These are phyloP conservation scores for Plectropomus leopardus DNA, from an alignment of 2,113 vertebrate species.

Conservation along the genomic window DNA sequence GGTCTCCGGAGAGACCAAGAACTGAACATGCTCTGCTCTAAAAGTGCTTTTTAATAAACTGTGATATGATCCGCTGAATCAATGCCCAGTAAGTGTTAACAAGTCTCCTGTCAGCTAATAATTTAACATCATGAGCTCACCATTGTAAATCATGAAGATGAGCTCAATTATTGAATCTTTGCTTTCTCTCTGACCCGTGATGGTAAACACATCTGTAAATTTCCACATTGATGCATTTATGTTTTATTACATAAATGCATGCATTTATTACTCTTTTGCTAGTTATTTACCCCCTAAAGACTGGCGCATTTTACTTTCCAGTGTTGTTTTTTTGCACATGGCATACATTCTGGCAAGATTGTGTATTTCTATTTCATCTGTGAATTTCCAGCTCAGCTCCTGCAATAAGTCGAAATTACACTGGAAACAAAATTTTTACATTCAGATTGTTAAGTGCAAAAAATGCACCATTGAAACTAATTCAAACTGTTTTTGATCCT, in stretches of 20 bases:
- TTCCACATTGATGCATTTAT: neutral
- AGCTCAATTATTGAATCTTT: neutral
- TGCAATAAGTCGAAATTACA: no score
- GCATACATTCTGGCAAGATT: no score
- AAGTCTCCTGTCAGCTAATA: neutral
- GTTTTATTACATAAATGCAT: neutral
- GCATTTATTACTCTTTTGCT: neutral
- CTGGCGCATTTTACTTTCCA: no score
- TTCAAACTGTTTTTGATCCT: no score
- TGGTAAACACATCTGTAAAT: neutral
- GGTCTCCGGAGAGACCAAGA: neutral
- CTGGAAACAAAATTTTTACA: no score
- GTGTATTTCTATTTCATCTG: no score
- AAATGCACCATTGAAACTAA: no score
- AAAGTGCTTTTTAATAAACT: slow-evolving; percentile 1
- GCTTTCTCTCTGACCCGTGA: neutral
- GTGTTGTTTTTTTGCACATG: no score
- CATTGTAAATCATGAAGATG: neutral
- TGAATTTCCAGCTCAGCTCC: no score
- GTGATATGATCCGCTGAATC: neutral
- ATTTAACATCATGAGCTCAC: neutral
- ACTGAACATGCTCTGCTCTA: neutral
- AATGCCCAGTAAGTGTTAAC: neutral
- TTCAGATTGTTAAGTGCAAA: no score
- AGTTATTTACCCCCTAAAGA: neutral